Base-by-base conservation (phyloP, 2,113 vertebrate species). In the Cavia aperea region DNA sequence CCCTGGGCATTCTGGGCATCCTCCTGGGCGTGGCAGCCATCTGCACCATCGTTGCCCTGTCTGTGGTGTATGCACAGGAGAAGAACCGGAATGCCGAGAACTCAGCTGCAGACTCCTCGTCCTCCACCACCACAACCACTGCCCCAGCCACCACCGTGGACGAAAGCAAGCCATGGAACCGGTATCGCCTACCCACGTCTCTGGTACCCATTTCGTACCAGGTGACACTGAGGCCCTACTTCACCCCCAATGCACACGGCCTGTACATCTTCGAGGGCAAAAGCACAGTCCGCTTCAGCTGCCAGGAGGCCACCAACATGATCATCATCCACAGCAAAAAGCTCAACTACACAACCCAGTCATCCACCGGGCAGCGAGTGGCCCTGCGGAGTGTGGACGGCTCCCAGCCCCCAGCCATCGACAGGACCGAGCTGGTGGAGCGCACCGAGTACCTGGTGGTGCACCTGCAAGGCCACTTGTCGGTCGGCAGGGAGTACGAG, bases 311-410 rank as follows among this genome's bases (percentile, higher is more conserved):
- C 70, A 99, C 99, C 0, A 0, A 98, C 56, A 89, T 98, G 88
- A 97, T 99, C 94, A 96, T 99, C 92, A 99, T 99, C 95, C 99
- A 99, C 96, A 98, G 98, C 97, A 98, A 98, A 79, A 98, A 98
- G 79, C 98, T 99, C 75, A 98, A 98, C 93, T 97, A 99, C 95
- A 98, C 98, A 1, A 0, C 0, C 19, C 1, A 0, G 11, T 1
- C 33, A 0, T 19, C 68, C 68, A 4, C 18, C n/a, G 73, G 66
- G 2, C 95, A 97, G 73, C 88, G 33, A 0, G 96, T 96, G 33
- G 86, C 23, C 0, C 88, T 98, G 92, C 33, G 4, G 0, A 95
- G 90, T 0, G 21, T 96, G 70, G 43, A 0, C 0, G 60, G 16
- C 1, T 1, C 88, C 31, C 0, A 0, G 0, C 26, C 56, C 1